These are phyloP conservation scores for Noturus placidus DNA, from an alignment of 2,113 vertebrate species.

Conservation along the genomic window DNA sequence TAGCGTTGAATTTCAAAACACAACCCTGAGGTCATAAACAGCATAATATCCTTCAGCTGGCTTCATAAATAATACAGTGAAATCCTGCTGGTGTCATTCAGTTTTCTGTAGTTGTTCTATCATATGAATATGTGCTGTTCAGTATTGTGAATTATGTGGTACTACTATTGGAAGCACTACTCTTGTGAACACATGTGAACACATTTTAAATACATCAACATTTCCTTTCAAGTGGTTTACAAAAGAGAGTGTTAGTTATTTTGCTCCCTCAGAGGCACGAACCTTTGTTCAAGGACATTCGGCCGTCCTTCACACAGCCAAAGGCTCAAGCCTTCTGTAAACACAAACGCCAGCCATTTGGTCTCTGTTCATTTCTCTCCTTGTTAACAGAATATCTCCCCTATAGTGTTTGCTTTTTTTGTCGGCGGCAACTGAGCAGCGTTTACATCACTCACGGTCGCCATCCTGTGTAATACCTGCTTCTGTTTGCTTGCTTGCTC, in stretches of 20 bases:
- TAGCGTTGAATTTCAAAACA: neutral
- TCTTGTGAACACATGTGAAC: neutral
- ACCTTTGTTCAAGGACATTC: slow-evolving; percentile 25
- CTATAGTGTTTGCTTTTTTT: slow-evolving; percentile 8
- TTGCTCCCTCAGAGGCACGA: neutral
- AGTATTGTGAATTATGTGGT: neutral
- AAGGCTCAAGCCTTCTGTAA: neutral
- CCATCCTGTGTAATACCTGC: neutral
- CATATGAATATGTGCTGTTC: neutral
- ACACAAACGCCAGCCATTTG: neutral
- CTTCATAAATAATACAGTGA: slow-evolving; percentile 22
- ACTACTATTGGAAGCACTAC: neutral
- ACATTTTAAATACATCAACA: neutral
- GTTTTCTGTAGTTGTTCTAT: neutral
- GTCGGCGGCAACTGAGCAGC: neutral
- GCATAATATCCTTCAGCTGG: neutral
- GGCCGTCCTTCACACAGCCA: neutral
- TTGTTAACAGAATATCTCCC: neutral
- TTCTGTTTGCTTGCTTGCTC: slow-evolving; percentile 50
- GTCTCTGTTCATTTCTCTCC: neutral
- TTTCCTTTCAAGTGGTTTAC: slow-evolving; percentile 11
- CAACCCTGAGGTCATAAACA: slow-evolving; percentile 15
- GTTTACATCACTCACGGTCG: neutral
- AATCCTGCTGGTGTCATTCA: neutral
- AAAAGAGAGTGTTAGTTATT: slow-evolving; percentile 2